These are phyloP conservation scores for Cyphomyrmex costatus DNA, from an alignment of 1,140 invertebrate species.

Conservation along the genomic window DNA sequence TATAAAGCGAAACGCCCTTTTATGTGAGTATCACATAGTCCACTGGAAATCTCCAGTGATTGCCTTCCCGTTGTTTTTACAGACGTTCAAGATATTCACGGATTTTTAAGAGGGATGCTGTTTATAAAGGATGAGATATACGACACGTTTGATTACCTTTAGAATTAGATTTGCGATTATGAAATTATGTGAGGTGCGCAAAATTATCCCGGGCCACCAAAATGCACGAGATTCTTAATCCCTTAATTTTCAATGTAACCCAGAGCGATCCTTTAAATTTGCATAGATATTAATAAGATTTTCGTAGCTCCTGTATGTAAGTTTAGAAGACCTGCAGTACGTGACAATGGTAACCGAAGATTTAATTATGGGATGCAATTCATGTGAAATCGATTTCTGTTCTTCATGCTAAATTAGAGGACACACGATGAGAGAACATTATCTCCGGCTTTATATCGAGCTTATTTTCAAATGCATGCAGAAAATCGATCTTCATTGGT, in stretches of 20 bases:
- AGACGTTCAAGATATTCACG: neutral
- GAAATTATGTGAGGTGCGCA: neutral
- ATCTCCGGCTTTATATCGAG: neutral
- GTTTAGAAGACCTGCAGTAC: conserved; percentile 27
- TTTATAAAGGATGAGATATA: neutral
- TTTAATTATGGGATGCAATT: neutral
- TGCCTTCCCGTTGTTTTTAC: neutral
- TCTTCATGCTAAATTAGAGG: neutral
- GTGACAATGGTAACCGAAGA: conserved; percentile 15
- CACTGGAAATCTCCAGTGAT: conserved; percentile 2
- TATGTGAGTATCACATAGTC: neutral
- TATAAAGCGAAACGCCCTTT: conserved; percentile 24
- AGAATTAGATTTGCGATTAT: conserved; percentile 3
- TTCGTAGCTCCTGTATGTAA: conserved; percentile 18
- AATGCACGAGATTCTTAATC: conserved; percentile 18
- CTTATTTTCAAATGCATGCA: neutral
- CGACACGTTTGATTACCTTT: neutral
- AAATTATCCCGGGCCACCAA: neutral
- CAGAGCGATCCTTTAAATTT: conserved; percentile 4
- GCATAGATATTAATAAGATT: conserved; percentile 14
- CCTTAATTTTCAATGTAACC: conserved; percentile 44
- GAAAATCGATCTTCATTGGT: neutral
- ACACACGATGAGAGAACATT: neutral
- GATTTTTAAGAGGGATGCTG: neutral
- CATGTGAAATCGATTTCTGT: conserved; percentile 21